Evolutionary conservation across 2,888 invertebrate species (phyloP), one percentile per base, ranked within the genome.

Genomic region (Mayetiola destructor): DNA sequence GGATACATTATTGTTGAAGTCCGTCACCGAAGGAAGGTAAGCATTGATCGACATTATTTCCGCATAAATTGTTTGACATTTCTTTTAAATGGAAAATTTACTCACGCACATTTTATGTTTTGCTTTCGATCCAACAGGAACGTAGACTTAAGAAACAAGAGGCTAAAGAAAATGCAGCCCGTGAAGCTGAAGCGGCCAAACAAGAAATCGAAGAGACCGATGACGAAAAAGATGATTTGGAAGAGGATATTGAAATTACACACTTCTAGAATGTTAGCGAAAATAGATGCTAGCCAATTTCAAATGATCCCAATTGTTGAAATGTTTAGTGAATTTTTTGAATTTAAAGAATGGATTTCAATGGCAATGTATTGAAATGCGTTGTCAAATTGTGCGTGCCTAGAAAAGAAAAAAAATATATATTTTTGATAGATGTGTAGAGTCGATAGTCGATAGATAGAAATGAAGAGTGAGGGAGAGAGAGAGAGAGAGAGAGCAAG

Each of bases 171-270:
- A 75, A 75, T 39, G 79, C 76, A 55, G 83, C 82, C 29, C 84
- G 83, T 10, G 81, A 82, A 58, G 78, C 79, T 59, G 79, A 78
- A 61, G 82, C 80, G 23, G 66, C 66, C 56, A 67, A 71, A 18
- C 53, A 58, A 18, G 32, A 56, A 29, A 76, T 80, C 20, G 88
- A 88, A 69, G 88, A 88, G 71, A 87, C 87, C 59, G 88, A 89
- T 67, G 89, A 84, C 71, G 84, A 89, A 68, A 85, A 85, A 67
- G 88, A 89, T 72, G 88, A 88, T 71, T 83, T 88, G 65, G 88
- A 88, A 74, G 88, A 89, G 69, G 88, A 89, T 68, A 88, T 89
- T 69, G 83, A 88, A 69, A 84, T 89, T 67, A 88, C 88, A 62
- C 88, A 88, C 72, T 80, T 88, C 68, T 88, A 83, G 58, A 58